phyloP scores from a whole-genome alignment of 2,113 vertebrate genomes.

The Callipepla californica region DNA sequence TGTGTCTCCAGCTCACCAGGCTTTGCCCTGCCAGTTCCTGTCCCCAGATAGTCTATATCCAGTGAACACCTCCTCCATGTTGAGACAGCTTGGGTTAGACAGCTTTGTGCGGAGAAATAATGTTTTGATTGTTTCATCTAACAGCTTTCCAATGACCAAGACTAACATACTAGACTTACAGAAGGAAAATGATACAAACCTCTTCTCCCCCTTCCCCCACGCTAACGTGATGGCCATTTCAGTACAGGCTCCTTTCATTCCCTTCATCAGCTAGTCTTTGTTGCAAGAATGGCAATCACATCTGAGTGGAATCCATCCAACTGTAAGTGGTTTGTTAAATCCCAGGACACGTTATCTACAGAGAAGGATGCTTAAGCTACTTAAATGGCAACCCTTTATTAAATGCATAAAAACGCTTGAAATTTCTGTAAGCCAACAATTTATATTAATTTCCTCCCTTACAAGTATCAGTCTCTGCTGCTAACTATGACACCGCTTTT shows the following conservation, averaged over 20 bases:
- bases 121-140: neutral
- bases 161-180: neutral
- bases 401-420: constrained; percentile 44
- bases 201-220: neutral
- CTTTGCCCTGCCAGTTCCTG: neutral
- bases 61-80: neutral
- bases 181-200: neutral
- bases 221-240: neutral
- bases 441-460: constrained; percentile 1
- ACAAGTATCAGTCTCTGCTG: neutral
- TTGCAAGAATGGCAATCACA: neutral
- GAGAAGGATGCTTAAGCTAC: constrained; percentile 9
- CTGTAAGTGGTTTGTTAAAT: constrained; percentile 40
- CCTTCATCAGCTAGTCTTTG: neutral
- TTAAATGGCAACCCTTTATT: constrained; percentile 31
- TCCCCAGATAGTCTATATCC: neutral
- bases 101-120: neutral
- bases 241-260: neutral
- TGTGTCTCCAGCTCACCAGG: neutral
- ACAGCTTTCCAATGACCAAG: neutral
- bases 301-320: constrained; percentile 8
- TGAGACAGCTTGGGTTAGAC: too few species aligned
- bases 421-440: constrained; percentile 37
- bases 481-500: neutral
- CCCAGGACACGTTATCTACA: neutral